phyloP scores from a whole-genome alignment of 1,140 invertebrate genomes.

The Maconellicoccus hirsutus region DNA sequence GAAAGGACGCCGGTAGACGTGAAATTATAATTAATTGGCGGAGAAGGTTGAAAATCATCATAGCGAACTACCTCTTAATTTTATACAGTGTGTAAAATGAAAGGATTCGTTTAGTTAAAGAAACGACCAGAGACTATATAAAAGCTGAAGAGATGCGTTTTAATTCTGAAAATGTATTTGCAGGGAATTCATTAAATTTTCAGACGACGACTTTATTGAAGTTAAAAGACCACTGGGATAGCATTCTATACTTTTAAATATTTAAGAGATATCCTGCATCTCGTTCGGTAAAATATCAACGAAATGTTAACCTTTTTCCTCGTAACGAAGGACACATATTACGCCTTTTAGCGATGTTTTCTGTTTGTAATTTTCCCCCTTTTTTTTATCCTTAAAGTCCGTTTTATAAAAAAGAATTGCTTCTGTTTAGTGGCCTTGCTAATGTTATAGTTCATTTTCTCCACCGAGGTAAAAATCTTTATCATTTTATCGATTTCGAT shows the following conservation, averaged over 20 bases:
- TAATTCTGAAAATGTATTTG: conserved; percentile 5
- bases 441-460: background rate
- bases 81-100: background rate
- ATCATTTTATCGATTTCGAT: background rate
- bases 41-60: background rate
- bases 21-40: conserved; percentile 3
- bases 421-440: background rate
- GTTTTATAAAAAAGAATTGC: conserved; percentile 2
- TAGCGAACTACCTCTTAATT: background rate
- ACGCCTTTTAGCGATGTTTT: conserved; percentile 8
- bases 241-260: background rate
- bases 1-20: background rate
- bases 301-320: conserved; percentile 9
- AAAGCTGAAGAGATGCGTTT: conserved; percentile 3
- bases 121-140: background rate
- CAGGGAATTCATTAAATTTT: background rate
- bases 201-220: conserved; percentile 2
- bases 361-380: background rate
- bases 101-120: conserved; percentile 2
- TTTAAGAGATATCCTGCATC: background rate
- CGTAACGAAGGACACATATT: conserved; percentile 7
- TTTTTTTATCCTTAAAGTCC: background rate
- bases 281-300: background rate
- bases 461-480: background rate
- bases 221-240: conserved; percentile 3